Conservation (phyloP, 2,888 invertebrate genomes). For the Chrysolina haemoptera region DNA sequence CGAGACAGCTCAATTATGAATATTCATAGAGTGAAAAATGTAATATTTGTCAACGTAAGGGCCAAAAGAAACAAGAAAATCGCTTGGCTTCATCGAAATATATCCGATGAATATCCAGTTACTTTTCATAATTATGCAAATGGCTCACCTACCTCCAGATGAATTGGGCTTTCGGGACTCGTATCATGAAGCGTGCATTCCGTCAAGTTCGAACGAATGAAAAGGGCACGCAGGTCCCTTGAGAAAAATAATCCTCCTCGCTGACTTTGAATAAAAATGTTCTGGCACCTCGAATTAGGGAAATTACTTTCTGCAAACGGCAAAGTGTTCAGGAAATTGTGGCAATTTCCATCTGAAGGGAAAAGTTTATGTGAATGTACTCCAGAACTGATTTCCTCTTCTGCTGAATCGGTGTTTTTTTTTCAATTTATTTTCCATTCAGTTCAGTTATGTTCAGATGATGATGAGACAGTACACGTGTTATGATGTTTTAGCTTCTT, state of each 20-base stretch:
- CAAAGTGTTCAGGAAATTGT: background rate
- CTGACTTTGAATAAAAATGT: constrained; percentile 1
- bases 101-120: background rate
- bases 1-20: too few species aligned
- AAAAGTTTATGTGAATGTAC: background rate
- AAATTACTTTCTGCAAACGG: background rate
- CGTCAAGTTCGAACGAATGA: background rate
- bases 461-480: too few species aligned
- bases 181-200: constrained; percentile 1
- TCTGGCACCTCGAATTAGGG: background rate
- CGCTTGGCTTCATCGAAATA: background rate
- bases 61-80: too few species aligned
- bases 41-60: too few species aligned
- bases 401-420: background rate
- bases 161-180: constrained; percentile 1
- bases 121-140: constrained; percentile 8
- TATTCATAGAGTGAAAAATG: too few species aligned
- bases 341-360: background rate
- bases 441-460: too few species aligned
- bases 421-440: too few species aligned
- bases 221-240: background rate
- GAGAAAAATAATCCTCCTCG: background rate
- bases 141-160: background rate
- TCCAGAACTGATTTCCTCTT: background rate
- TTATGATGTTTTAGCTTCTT: too few species aligned